Evolutionary conservation across 2,888 invertebrate species (phyloP).

Genomic region (Acronicta aceris): DNA sequence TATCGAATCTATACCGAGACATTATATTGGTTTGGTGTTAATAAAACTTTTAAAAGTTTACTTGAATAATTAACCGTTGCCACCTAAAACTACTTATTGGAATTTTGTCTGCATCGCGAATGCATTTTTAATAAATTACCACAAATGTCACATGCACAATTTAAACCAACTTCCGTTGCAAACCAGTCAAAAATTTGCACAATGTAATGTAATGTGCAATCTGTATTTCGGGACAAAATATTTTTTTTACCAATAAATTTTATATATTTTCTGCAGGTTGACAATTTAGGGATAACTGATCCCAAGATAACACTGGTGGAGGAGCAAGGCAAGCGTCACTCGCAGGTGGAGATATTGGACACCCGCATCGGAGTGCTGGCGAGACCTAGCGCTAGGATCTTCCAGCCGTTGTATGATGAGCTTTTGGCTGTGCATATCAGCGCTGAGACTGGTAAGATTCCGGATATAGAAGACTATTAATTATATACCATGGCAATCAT

Average conservation of each 20-base stretch:
- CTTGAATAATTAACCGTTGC: too few relatives aligned
- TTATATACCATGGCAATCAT: too few relatives aligned
- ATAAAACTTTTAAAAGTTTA: too few relatives aligned
- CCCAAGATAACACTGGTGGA: conserved; percentile 93
- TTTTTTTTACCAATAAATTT: neutral
- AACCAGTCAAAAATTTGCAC: too few relatives aligned
- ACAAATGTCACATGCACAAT: neutral
- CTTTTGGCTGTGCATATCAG: conserved; percentile 93
- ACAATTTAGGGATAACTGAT: conserved; percentile 90
- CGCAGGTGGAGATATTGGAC: conserved; percentile 93
- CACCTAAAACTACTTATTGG: neutral
- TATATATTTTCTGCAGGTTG: conserved; percentile 78
- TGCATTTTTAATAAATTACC: neutral
- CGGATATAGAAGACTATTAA: neutral
- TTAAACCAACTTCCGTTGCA: neutral
- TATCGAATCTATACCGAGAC: too few relatives aligned
- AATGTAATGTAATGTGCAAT: too few relatives aligned
- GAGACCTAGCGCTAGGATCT: conserved; percentile 93
- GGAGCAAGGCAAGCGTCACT: conserved; percentile 92
- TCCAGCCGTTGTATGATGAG: conserved; percentile 95
- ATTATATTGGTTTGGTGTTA: too few relatives aligned
- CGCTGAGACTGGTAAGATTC: conserved; percentile 75
- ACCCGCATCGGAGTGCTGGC: conserved; percentile 93
- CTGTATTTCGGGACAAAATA: too few relatives aligned
- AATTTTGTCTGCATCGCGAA: neutral